Conservation (phyloP, 2,113 vertebrate species). For the Atlantisia rogersi region DNA sequence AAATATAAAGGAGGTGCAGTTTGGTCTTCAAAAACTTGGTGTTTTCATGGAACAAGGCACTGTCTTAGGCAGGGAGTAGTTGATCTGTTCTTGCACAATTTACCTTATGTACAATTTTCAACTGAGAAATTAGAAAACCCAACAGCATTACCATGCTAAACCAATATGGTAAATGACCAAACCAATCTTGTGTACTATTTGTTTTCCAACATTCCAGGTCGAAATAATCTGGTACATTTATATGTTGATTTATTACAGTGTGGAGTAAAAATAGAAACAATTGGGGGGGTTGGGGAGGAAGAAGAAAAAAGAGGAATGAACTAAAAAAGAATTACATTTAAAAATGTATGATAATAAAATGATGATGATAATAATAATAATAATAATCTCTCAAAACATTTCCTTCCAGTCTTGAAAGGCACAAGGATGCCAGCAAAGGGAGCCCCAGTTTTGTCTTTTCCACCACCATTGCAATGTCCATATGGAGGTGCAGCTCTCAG, state of each 20-base stretch:
- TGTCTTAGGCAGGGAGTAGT: not conserved
- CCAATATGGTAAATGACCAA: constrained; percentile 73
- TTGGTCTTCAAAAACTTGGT: constrained; percentile 54
- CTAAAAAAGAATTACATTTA: not conserved
- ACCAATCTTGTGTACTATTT: constrained; percentile 63
- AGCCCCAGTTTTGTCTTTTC: not conserved
- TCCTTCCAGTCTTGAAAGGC: not conserved
- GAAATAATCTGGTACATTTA: constrained; percentile 64
- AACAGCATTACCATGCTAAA: constrained; percentile 23
- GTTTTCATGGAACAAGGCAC: not conserved
- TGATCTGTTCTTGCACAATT: not conserved
- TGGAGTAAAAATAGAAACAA: not conserved
- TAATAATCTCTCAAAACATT: not conserved
- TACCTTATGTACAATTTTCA: constrained; percentile 6
- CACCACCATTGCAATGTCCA: not conserved
- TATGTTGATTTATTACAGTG: constrained; percentile 71
- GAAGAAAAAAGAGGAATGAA: not conserved
- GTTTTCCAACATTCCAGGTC: constrained; percentile 74
- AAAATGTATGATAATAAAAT: not conserved
- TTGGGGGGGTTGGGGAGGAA: not conserved
- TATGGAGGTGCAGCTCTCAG: not conserved
- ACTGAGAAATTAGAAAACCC: constrained; percentile 6
- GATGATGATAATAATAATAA: not conserved
- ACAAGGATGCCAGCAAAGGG: accelerated
- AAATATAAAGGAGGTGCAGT: not conserved